Conservation (phyloP, 2,888 invertebrate genomes). For the Pristionchus mayeri region DNA sequence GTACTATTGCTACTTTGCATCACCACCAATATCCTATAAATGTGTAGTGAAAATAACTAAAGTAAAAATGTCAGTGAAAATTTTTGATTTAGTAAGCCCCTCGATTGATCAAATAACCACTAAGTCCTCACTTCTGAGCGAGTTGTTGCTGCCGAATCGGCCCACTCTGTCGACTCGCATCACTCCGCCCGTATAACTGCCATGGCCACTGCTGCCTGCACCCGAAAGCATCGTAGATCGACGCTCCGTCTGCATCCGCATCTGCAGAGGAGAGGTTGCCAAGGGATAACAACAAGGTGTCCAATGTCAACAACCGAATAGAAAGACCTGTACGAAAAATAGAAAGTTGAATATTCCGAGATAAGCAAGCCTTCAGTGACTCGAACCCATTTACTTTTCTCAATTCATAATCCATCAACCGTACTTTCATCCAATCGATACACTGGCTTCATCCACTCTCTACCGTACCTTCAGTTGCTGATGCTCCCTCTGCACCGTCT, state of each 20-base stretch:
- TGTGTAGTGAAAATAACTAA: neutral
- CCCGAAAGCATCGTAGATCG: slow-evolving; percentile 33
- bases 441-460: neutral
- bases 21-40: neutral
- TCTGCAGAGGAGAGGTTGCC: neutral
- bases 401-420: no score
- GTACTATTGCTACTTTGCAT: neutral
- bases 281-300: no score
- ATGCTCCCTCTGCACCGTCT: slow-evolving; percentile 50
- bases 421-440: neutral
- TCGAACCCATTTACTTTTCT: no score
- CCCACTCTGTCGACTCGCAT: neutral
- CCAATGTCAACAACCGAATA: no score
- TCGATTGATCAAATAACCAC: no score
- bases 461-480: slow-evolving; percentile 53
- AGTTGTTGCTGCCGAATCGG: slow-evolving; percentile 36
- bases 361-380: no score
- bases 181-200: slow-evolving; percentile 1
- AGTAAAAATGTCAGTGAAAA: neutral
- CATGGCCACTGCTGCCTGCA: neutral
- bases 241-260: slow-evolving; percentile 4
- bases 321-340: neutral
- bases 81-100: no score
- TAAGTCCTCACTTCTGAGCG: slow-evolving; percentile 46
- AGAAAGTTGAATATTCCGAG: no score